These are phyloP conservation scores for Drosophila sechellia DNA, from an alignment of 1,140 invertebrate genomes.

Conservation along the genomic window DNA sequence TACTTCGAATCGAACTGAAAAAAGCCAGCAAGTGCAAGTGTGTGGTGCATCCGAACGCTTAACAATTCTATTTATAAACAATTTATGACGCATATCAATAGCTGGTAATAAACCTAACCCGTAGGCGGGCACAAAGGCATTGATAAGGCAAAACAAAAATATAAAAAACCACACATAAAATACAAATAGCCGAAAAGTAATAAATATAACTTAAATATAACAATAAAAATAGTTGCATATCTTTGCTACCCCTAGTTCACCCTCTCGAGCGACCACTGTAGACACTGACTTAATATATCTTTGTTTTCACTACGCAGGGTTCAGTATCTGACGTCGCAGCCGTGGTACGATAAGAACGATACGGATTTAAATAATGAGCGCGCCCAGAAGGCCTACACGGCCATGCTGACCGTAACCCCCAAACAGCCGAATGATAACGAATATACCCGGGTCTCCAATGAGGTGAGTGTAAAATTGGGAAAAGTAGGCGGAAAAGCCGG, in stretches of 20 bases:
- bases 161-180: slow-evolving; percentile 1
- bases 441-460: slow-evolving; percentile 91
- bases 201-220: background rate
- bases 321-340: slow-evolving; percentile 85
- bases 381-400: slow-evolving; percentile 94
- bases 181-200: background rate
- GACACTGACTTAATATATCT: background rate
- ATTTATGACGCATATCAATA: slow-evolving; percentile 65
- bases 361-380: slow-evolving; percentile 92
- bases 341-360: slow-evolving; percentile 94
- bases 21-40: slow-evolving; percentile 12
- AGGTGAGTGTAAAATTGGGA: slow-evolving; percentile 85
- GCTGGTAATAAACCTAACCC: slow-evolving; percentile 23
- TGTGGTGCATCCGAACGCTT: slow-evolving; percentile 16
- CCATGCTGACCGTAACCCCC: slow-evolving; percentile 95
- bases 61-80: slow-evolving; percentile 66
- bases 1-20: slow-evolving; percentile 17
- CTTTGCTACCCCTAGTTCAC: background rate
- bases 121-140: slow-evolving; percentile 30
- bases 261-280: background rate
- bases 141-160: slow-evolving; percentile 49
- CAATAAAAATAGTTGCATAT: too few species aligned
- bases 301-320: slow-evolving; percentile 56
- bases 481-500: background rate
- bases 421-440: slow-evolving; percentile 92